phyloP scores from a whole-genome alignment of 2,888 invertebrate genomes.

The Tethea ocularis region DNA sequence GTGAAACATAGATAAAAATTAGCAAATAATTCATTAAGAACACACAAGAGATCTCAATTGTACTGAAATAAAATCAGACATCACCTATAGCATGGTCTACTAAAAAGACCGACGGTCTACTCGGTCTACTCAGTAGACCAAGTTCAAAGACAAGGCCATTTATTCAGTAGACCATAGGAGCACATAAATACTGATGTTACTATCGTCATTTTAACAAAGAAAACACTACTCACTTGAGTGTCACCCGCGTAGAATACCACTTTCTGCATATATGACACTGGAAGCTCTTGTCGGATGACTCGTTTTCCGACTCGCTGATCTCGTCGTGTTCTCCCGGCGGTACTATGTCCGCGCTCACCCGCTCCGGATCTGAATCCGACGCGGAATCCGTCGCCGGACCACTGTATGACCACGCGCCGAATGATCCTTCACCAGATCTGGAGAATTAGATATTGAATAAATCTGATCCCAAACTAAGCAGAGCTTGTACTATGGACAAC shows the following conservation, averaged over 20 bases:
- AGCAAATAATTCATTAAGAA: too few species aligned
- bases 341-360: constrained; percentile 30
- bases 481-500: too few species aligned
- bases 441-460: background rate
- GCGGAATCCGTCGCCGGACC: constrained; percentile 52
- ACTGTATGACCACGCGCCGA: constrained; percentile 61
- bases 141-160: too few species aligned
- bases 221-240: constrained; percentile 67
- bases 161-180: too few species aligned
- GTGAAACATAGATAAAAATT: too few species aligned
- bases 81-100: background rate
- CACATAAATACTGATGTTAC: too few species aligned
- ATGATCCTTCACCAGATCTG: constrained; percentile 44
- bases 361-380: constrained; percentile 57
- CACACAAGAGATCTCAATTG: too few species aligned
- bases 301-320: constrained; percentile 74
- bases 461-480: too few species aligned
- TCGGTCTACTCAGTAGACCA: too few species aligned
- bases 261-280: constrained; percentile 77
- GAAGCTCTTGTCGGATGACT: constrained; percentile 77
- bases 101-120: background rate
- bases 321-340: constrained; percentile 54
- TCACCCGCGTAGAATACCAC: constrained; percentile 78
- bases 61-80: too few species aligned
- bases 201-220: background rate